A percentile compares a stretch with the other conserved stretches of the same genome.
These are phyloP conservation scores for Camptogramma bilineatum DNA, from an alignment of 2,888 invertebrate genomes.

Conservation along the genomic window DNA sequence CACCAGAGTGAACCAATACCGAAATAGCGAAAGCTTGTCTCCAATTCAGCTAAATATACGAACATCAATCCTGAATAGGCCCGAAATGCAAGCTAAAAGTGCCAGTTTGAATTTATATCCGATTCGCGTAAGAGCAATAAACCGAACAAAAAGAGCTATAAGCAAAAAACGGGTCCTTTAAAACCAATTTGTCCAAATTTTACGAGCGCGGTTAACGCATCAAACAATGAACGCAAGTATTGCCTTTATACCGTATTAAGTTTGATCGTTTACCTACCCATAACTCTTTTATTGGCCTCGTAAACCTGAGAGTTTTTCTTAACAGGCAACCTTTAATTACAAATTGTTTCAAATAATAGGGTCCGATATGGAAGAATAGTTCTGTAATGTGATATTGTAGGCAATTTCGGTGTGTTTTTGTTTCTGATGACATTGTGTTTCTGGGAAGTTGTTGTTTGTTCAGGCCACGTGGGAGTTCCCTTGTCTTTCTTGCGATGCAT, in stretches of 20 bases:
- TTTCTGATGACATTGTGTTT: slow-evolving; percentile 76
- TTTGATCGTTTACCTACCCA: slow-evolving; percentile 74
- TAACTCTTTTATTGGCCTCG: slow-evolving; percentile 59
- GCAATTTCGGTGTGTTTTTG: slow-evolving; percentile 77
- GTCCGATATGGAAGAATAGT: slow-evolving; percentile 59
- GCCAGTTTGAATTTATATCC: slow-evolving; percentile 42
- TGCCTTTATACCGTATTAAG: slow-evolving; percentile 71
- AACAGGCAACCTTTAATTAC: slow-evolving; percentile 56
- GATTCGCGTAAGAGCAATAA: slow-evolving; percentile 52
- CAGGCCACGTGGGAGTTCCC: slow-evolving; percentile 75
- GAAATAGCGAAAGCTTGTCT: slow-evolving; percentile 49
- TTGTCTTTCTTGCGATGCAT: slow-evolving; percentile 63
- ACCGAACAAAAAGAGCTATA: slow-evolving; percentile 57
- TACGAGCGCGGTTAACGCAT: slow-evolving; percentile 72
- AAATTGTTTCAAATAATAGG: slow-evolving; percentile 47
- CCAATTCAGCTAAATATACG: slow-evolving; percentile 46
- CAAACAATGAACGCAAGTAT: slow-evolving; percentile 76
- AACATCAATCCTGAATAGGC: slow-evolving; percentile 52
- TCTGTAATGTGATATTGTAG: slow-evolving; percentile 57
- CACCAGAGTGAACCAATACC: slow-evolving; percentile 12
- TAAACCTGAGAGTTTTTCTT: slow-evolving; percentile 49
- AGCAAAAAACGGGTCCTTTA: slow-evolving; percentile 60
- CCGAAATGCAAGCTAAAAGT: slow-evolving; percentile 46
- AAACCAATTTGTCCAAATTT: slow-evolving; percentile 79
- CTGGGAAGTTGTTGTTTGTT: slow-evolving; percentile 74